Evolutionary conservation across 2,797 vertebrate genomes (phyloP).

Genomic region (Pitangus sulphuratus): DNA sequence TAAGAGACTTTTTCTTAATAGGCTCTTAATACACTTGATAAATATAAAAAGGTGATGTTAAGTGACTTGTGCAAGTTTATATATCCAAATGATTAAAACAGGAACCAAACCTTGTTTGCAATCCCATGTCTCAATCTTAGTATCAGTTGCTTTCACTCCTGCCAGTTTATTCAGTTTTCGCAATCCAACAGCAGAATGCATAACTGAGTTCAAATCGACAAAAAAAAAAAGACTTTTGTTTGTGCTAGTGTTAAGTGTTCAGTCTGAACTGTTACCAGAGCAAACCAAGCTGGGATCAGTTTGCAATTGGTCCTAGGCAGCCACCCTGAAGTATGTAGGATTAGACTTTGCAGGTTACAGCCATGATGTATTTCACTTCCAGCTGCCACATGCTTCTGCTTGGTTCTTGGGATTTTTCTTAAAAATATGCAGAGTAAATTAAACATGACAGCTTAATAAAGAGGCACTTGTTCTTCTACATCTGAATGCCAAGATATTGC

Average conservation of each 20-base stretch:
- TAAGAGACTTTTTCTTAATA: too few species aligned
- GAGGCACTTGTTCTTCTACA: background rate
- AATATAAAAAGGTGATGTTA: background rate
- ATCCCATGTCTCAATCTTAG: accelerated
- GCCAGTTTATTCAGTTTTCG: background rate
- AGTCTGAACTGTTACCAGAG: background rate
- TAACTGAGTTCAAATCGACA: background rate
- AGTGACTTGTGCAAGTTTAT: background rate
- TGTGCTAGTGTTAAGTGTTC: background rate
- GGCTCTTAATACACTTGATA: background rate
- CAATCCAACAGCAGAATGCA: background rate
- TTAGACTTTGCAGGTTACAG: background rate
- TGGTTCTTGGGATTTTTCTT: background rate
- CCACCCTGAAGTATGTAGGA: background rate
- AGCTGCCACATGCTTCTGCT: background rate
- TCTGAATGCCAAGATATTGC: background rate
- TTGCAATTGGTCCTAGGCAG: background rate
- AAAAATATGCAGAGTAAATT: background rate
- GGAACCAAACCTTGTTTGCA: background rate
- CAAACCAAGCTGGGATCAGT: background rate
- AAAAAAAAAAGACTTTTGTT: background rate
- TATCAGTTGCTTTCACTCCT: background rate
- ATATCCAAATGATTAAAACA: background rate
- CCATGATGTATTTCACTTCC: background rate
- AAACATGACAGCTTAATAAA: background rate